phyloP scores from a whole-genome alignment of 2,888 invertebrate species.

The Nephrocerus scutellatus region DNA sequence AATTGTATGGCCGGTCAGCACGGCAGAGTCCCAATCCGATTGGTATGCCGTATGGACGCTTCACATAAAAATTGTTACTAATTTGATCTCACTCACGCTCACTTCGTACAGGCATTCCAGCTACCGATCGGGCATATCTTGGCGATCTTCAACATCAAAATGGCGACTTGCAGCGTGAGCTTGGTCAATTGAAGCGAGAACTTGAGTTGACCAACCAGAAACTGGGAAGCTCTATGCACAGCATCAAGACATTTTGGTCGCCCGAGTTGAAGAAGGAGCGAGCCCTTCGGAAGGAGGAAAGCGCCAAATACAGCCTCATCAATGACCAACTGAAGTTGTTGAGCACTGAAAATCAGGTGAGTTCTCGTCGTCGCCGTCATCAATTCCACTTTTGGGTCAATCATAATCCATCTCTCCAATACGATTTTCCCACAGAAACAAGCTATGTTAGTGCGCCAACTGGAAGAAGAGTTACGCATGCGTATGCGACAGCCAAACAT shows the following conservation, averaged over 20 bases:
- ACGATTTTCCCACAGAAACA: constrained; percentile 63
- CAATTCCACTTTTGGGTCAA: no score
- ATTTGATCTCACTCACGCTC: not conserved
- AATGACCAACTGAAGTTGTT: constrained; percentile 94
- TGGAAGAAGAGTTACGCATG: constrained; percentile 85
- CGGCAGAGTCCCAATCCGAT: constrained; percentile 63
- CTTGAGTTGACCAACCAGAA: constrained; percentile 95
- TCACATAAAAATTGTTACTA: constrained; percentile 21
- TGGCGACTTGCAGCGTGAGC: constrained; percentile 87
- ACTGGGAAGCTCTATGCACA: constrained; percentile 97
- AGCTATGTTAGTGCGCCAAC: constrained; percentile 86
- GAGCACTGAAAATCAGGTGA: constrained; percentile 94
- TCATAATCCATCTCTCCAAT: constrained; percentile 23
- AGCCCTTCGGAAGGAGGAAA: constrained; percentile 93
- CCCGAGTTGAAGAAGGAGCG: constrained; percentile 98
- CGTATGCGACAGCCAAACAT: constrained; percentile 84
- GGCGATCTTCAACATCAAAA: constrained; percentile 91
- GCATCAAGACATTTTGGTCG: constrained; percentile 99
- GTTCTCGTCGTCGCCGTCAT: no score
- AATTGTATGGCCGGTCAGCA: constrained; percentile 61
- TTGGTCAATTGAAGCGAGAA: constrained; percentile 86
- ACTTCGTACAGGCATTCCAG: constrained; percentile 44
- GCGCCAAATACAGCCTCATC: constrained; percentile 92
- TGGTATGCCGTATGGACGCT: constrained; percentile 31
- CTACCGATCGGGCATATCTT: constrained; percentile 58